phyloP scores from a whole-genome alignment of 2,113 vertebrate species.

The Thermophis baileyi region DNA sequence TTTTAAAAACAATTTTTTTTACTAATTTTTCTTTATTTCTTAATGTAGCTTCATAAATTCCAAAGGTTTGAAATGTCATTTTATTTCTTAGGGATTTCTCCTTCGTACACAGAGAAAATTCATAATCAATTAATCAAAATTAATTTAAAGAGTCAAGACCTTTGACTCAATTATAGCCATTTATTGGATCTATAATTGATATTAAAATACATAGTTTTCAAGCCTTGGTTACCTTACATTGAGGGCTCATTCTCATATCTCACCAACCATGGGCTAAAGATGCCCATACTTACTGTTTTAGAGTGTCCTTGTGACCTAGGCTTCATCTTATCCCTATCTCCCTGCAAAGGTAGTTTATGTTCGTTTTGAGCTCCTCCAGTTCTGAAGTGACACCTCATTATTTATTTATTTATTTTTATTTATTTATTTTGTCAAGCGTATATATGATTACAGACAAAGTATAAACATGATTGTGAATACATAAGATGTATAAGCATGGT shows the following conservation, averaged over 20 bases:
- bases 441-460: too few species aligned
- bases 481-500: too few species aligned
- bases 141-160: slow-evolving; percentile 31
- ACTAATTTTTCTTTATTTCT: slow-evolving; percentile 67
- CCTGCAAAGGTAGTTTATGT: background rate
- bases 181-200: background rate
- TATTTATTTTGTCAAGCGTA: too few species aligned
- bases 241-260: background rate
- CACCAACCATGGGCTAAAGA: background rate
- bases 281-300: background rate
- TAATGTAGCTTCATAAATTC: slow-evolving; percentile 60
- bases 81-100: slow-evolving; percentile 24
- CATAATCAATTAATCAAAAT: slow-evolving; percentile 55
- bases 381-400: background rate
- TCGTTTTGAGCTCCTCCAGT: background rate
- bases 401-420: too few species aligned
- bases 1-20: slow-evolving; percentile 66
- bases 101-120: slow-evolving; percentile 52
- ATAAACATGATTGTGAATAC: too few species aligned
- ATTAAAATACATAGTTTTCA: background rate
- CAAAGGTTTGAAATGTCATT: slow-evolving; percentile 50
- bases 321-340: background rate
- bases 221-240: background rate
- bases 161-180: background rate
- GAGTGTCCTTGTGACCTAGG: background rate